A percentile compares a stretch with the other conserved stretches of the same genome.
Evolutionary conservation across 2,888 invertebrate genomes (phyloP).

Genomic region (Drosophila mercatorum): DNA sequence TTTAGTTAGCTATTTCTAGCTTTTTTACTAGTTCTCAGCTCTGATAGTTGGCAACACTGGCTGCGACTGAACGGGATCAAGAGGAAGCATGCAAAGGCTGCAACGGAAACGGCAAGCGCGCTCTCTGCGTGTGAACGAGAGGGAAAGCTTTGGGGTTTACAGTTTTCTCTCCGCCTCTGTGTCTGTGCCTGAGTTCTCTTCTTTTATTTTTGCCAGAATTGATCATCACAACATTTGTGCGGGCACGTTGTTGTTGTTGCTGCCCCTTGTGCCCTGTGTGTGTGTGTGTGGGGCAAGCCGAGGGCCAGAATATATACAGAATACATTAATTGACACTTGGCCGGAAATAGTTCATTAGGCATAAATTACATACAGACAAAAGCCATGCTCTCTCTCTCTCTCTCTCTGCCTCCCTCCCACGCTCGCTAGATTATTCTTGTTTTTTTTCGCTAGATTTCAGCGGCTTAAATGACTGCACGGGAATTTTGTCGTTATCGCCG

Average conservation of each 20-base stretch:
- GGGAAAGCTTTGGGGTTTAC: slow-evolving; percentile 11
- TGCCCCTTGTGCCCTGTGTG: slow-evolving; percentile 51
- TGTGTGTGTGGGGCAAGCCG: slow-evolving; percentile 39
- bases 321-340: slow-evolving; percentile 80
- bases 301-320: slow-evolving; percentile 70
- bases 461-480: slow-evolving; percentile 71
- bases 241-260: slow-evolving; percentile 66
- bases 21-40: too few relatives aligned
- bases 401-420: not conserved
- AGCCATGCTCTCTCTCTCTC: slow-evolving; percentile 47
- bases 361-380: slow-evolving; percentile 81
- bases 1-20: too few relatives aligned
- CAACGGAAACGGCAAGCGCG: slow-evolving; percentile 50
- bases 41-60: too few relatives aligned
- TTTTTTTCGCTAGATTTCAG: slow-evolving; percentile 70
- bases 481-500: slow-evolving; percentile 64
- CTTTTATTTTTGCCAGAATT: slow-evolving; percentile 67
- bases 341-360: slow-evolving; percentile 81
- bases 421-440: slow-evolving; percentile 40
- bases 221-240: slow-evolving; percentile 78
- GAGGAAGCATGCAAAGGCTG: slow-evolving; percentile 28
- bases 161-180: slow-evolving; percentile 3
- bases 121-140: slow-evolving; percentile 16
- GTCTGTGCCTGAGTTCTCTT: slow-evolving; percentile 2
- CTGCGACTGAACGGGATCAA: slow-evolving; percentile 11